Evolutionary conservation across 2,888 invertebrate genomes (phyloP), one percentile per base, ranked within the genome.

Genomic region (Athalia cordata): DNA sequence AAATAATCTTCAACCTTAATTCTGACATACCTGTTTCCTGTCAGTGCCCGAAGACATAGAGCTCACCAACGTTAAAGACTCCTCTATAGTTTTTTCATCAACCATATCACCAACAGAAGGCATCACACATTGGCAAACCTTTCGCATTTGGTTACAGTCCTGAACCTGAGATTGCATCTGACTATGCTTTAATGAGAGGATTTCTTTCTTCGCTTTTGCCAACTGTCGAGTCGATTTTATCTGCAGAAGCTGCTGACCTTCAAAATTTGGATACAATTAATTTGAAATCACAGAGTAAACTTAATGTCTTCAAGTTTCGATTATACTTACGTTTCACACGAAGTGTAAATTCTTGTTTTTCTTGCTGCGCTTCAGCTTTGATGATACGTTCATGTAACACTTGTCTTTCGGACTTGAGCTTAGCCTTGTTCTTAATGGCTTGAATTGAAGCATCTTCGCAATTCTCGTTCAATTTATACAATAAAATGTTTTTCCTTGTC

Each of bases 61-160:
- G 67, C 84, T 82, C 57, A 87, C 85, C 49, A 85, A 76, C 52
- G 81, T 47, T 55, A 87, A 83, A 80, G 85, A 86, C 57, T 89
- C 82, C 4, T 81, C 80, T 8, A 89, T 75, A 13, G 80, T 81
- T 15, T 78, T 78, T 70, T 84, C 81, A 79, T 87, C 81, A 50
- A 88, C 77, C n/a, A 86, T 79, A 65, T 84, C 84, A 55, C 77
- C 79, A 45, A 65, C 82, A 6, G 85, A 81, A 7, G 89, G 89
- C 85, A 86, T 86, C 77, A 89, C 85, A 79, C 84, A 81, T 47
- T 81, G 80, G 29, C 87, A 89, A 65, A 89, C 84, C 80, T 82
- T 80, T 77, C 83, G 82, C 87, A 89, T 88, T 62, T 86, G 83
- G 50, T 78, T 77, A 57, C 85, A 85, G 72, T 88, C 86, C 78